These are phyloP conservation scores for Amphiprion ocellaris DNA, from an alignment of 2,113 vertebrate genomes.

Conservation along the genomic window DNA sequence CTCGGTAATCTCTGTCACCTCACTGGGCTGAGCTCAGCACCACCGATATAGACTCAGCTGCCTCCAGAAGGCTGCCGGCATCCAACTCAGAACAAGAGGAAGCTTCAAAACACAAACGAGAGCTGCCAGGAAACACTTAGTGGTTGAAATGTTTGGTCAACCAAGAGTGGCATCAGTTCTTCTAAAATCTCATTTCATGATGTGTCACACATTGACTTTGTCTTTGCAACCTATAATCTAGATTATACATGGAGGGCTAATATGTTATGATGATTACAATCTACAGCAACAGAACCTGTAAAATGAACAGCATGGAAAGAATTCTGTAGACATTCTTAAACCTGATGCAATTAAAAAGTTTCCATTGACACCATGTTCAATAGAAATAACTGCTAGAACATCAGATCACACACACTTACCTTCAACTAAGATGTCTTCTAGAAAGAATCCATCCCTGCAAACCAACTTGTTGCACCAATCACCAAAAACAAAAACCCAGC, in stretches of 20 bases:
- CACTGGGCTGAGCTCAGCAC: constrained; percentile 68
- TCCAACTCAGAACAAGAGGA: constrained; percentile 6
- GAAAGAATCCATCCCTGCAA: constrained; percentile 46
- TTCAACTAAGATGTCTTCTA: constrained; percentile 33
- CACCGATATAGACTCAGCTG: constrained; percentile 75
- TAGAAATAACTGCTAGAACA: background rate
- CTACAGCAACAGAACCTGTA: background rate
- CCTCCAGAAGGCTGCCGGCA: constrained; percentile 27
- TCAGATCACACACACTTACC: constrained; percentile 61
- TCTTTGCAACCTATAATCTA: background rate
- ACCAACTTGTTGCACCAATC: background rate
- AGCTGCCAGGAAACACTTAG: constrained; percentile 15
- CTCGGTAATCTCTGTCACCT: constrained; percentile 68
- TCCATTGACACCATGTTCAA: background rate
- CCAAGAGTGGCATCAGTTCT: background rate
- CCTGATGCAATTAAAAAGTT: background rate
- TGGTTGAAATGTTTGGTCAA: background rate
- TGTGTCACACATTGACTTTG: constrained; percentile 1
- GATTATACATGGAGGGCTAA: background rate
- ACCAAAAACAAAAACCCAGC: constrained; percentile 18
- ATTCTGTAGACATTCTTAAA: too few species aligned
- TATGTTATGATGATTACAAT: background rate
- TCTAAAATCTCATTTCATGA: constrained; percentile 13
- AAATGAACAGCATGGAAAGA: too few species aligned
- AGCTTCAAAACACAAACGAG: constrained; percentile 36